Percentiles rank a stretch among this genome's conserved stretches.
Evolutionary conservation across 2,113 vertebrate genomes (phyloP).

Genomic region (Noctilio leporinus): DNA sequence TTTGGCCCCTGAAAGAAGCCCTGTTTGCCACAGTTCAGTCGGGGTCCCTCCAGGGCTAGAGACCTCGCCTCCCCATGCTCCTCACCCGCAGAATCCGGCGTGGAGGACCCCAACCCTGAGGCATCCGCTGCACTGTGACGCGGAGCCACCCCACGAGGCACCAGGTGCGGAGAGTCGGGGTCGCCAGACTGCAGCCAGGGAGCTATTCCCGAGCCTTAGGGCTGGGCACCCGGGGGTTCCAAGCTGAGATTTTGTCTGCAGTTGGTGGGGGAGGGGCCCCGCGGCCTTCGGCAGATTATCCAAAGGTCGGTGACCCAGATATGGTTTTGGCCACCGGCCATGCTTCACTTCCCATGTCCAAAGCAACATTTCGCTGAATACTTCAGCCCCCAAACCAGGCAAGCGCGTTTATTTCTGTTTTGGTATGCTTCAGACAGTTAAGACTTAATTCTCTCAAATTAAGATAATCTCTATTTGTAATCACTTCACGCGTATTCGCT

Average conservation of each 20-base stretch:
- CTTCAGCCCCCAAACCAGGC: neutral
- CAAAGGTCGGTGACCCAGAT: conserved; percentile 8
- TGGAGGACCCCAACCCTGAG: accelerated
- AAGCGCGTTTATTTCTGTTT: neutral
- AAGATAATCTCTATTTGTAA: neutral
- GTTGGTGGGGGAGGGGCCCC: neutral
- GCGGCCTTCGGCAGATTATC: neutral
- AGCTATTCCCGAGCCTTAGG: neutral
- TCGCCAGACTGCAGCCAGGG: neutral
- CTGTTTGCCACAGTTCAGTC: neutral
- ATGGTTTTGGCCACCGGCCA: neutral
- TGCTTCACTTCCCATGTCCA: neutral
- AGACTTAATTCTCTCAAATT: neutral
- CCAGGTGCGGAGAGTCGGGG: accelerated
- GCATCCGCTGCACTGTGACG: neutral
- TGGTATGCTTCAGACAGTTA: neutral
- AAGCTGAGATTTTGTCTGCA: neutral
- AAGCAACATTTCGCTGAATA: neutral
- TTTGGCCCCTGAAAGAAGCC: neutral
- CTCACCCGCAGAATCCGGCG: too few species aligned
- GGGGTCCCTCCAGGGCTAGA: neutral
- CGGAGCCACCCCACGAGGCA: accelerated
- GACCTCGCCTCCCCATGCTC: neutral
- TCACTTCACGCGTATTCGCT: neutral
- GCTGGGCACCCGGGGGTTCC: neutral